Percentiles rank a stretch among this genome's conserved stretches.
phyloP scores from a whole-genome alignment of 2,797 vertebrate species.

The Takifugu rubripes region DNA sequence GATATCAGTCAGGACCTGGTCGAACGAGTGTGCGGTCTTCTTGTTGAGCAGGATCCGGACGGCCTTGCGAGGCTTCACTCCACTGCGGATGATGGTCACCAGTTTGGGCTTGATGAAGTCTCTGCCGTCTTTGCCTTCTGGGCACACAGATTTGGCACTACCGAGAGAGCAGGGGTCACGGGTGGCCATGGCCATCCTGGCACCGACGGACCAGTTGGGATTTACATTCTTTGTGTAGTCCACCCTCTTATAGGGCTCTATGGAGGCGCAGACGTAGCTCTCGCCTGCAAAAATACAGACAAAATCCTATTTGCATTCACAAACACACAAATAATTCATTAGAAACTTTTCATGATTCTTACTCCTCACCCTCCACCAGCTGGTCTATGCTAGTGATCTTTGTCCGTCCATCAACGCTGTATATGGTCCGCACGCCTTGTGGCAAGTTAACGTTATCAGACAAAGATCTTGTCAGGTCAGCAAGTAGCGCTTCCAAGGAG shows the following conservation, averaged over 20 bases:
- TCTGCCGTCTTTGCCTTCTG: conserved; percentile 84
- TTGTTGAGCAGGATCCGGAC: conserved; percentile 95
- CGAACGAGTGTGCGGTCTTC: conserved; percentile 96
- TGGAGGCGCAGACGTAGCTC: conserved; percentile 95
- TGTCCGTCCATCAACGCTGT: conserved; percentile 84
- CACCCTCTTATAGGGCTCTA: conserved; percentile 92
- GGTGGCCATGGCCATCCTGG: conserved; percentile 74
- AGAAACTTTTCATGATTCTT: not conserved
- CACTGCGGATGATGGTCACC: conserved; percentile 95
- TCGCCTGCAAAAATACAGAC: conserved; percentile 76
- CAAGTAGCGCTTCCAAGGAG: conserved; percentile 92
- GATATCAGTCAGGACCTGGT: conserved; percentile 96
- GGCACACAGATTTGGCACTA: conserved; percentile 77
- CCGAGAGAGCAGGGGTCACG: conserved; percentile 84
- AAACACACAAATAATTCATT: not conserved
- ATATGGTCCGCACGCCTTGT: conserved; percentile 95
- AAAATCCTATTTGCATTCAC: not conserved
- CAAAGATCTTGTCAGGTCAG: conserved; percentile 92
- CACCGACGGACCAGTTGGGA: conserved; percentile 94
- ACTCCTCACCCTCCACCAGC: conserved; percentile 89
- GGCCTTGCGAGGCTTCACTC: conserved; percentile 95
- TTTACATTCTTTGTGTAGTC: conserved; percentile 98
- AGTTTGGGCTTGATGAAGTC: conserved; percentile 97
- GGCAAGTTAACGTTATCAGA: conserved; percentile 97
- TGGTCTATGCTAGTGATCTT: conserved; percentile 90